These are phyloP conservation scores for Drosophila trapezifrons DNA, from an alignment of 1,140 invertebrate species.

Conservation along the genomic window DNA sequence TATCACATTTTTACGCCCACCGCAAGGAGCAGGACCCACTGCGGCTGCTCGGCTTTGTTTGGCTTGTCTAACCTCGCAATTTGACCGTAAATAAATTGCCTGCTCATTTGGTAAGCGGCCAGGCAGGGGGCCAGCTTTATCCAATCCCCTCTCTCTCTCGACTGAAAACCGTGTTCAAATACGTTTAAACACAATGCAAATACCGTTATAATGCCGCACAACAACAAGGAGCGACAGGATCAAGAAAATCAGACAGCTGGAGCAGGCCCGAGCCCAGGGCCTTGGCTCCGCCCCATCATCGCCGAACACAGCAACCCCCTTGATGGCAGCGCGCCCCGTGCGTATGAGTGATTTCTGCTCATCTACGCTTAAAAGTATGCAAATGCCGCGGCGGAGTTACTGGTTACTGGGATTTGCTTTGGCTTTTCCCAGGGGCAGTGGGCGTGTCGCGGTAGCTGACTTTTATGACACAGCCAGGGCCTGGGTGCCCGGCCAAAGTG, in stretches of 20 bases:
- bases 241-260: slow-evolving; percentile 68
- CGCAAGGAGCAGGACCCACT: slow-evolving; percentile 25
- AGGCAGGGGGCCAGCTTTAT: too few relatives aligned
- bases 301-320: slow-evolving; percentile 7
- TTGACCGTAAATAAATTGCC: slow-evolving; percentile 83
- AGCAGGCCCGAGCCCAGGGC: slow-evolving; percentile 48
- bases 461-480: slow-evolving; percentile 62
- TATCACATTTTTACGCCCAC: slow-evolving; percentile 83
- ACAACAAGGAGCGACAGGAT: slow-evolving; percentile 46
- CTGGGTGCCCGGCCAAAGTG: slow-evolving; percentile 59
- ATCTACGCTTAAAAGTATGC: slow-evolving; percentile 79
- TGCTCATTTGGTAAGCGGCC: slow-evolving; percentile 76
- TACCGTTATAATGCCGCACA: slow-evolving; percentile 80
- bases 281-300: slow-evolving; percentile 53
- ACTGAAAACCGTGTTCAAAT: slow-evolving; percentile 67
- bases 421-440: slow-evolving; percentile 9
- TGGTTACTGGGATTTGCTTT: not conserved
- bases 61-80: slow-evolving; percentile 77
- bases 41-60: slow-evolving; percentile 66
- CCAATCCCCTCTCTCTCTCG: slow-evolving; percentile 36
- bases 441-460: slow-evolving; percentile 62
- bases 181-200: slow-evolving; percentile 83
- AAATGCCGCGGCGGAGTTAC: slow-evolving; percentile 62
- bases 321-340: slow-evolving; percentile 54
- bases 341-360: slow-evolving; percentile 81